Conservation (phyloP, 2,797 vertebrate species). For the Cynodonichthys magdalenae region DNA sequence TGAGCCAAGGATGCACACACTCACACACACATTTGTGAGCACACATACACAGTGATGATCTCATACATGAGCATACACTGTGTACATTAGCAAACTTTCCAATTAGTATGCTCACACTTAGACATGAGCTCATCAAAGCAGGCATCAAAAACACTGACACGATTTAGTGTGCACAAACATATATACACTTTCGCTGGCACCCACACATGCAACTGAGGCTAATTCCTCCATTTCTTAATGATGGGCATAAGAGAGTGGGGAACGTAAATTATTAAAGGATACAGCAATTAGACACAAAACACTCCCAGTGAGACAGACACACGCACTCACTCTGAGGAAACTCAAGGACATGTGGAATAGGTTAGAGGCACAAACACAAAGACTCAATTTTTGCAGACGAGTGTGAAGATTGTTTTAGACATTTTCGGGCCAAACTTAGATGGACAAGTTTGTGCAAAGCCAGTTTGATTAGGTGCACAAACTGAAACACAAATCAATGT, state of each 20-base stretch:
- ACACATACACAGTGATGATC: conserved; percentile 2
- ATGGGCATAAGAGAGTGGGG: conserved; percentile 63
- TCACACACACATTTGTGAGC: conserved; percentile 1
- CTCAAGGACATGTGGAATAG: conserved; percentile 22
- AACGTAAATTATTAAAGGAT: conserved; percentile 73
- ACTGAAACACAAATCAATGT: conserved; percentile 1
- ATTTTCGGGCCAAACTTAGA: not conserved
- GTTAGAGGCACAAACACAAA: conserved; percentile 12
- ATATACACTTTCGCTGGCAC: not conserved
- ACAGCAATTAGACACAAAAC: conserved; percentile 73
- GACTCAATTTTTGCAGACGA: not conserved
- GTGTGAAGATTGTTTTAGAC: conserved; percentile 1
- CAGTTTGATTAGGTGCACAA: not conserved
- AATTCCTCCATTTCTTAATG: conserved; percentile 70
- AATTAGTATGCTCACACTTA: not conserved
- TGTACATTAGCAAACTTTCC: conserved; percentile 1
- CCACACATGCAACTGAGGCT: conserved; percentile 29
- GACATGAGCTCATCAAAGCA: conserved; percentile 9
- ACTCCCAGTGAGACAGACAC: conserved; percentile 55
- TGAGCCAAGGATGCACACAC: not conserved
- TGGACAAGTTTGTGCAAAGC: conserved; percentile 8
- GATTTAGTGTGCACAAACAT: not conserved
- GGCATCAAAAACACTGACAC: conserved; percentile 8
- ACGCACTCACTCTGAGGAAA: conserved; percentile 16
- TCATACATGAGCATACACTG: conserved; percentile 3